A percentile compares a stretch with the other conserved stretches of the same genome.
phyloP scores from a whole-genome alignment of 2,797 vertebrate genomes.

The Xyrichtys novacula region DNA sequence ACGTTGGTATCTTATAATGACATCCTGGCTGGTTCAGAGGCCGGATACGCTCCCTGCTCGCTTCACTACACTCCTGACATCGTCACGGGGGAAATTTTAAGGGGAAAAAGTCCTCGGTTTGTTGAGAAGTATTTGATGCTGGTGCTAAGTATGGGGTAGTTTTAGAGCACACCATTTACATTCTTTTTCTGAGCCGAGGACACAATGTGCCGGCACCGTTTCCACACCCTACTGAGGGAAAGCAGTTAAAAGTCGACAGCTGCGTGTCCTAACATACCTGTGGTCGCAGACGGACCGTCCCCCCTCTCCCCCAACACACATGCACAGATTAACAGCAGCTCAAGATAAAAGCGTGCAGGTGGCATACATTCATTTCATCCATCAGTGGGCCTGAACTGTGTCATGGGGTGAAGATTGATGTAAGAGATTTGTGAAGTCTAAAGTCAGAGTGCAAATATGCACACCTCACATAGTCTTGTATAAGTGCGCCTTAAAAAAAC shows the following conservation, averaged over 20 bases:
- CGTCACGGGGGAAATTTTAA: constrained; percentile 51
- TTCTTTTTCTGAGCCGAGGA: constrained; percentile 40
- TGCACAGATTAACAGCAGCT: constrained; percentile 47
- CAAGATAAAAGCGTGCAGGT: constrained; percentile 54
- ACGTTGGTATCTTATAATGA: constrained; percentile 77
- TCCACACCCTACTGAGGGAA: constrained; percentile 39
- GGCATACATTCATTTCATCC: constrained; percentile 47
- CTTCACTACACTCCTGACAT: constrained; percentile 65
- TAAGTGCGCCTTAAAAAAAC: not conserved
- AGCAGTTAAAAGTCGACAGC: constrained; percentile 35
- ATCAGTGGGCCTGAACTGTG: constrained; percentile 17
- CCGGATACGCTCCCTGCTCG: constrained; percentile 47
- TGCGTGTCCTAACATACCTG: constrained; percentile 53
- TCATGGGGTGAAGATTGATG: too few species aligned
- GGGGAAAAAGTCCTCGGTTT: constrained; percentile 15
- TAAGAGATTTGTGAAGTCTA: too few species aligned
- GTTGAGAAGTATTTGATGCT: constrained; percentile 33
- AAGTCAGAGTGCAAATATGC: constrained; percentile 19
- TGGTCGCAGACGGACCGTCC: constrained; percentile 15
- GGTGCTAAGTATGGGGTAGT: constrained; percentile 36
- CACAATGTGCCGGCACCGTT: constrained; percentile 42
- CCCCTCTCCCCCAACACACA: not conserved
- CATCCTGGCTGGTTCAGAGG: constrained; percentile 70
- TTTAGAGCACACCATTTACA: constrained; percentile 34
- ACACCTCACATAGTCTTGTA: not conserved